Evolutionary conservation across 2,888 invertebrate genomes (phyloP), one percentile per base, ranked within the genome.

Genomic region (Leucoma salicis): DNA sequence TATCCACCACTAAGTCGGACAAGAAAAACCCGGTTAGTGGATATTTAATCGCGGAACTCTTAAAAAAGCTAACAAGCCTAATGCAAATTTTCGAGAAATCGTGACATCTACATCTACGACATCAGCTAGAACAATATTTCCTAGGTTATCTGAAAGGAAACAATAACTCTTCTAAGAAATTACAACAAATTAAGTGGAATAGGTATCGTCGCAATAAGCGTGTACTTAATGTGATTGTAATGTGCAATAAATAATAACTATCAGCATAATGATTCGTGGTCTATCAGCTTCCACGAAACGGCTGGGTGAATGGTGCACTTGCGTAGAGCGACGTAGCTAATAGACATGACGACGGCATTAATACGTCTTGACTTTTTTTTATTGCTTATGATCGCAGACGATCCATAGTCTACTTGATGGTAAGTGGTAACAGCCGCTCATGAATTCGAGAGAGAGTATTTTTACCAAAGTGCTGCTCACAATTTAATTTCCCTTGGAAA

Each of bases 201-300:
- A 32, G 8, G 12, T 38, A 31, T 34, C 33, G 21, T 34, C 25
- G 10, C 14, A 35, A 21, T 25, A 34, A 38, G 8, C 25, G 43
- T 33, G 49, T 39, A 50, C 31, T 56, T 29, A 58, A 59, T 42
- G 31, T 59, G 47, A 59, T 56, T 56, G 50, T 43, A 27, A 44
- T 47, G 39, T 32, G 53, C 32, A 34, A 59, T 59, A 59, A 59
- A 59, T 59, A 14, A 37, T 32, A 3, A 25, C 11, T 47, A 59
- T 58, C 49, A 42, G 15, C 7, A 7, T 5, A 57, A 24, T 40
- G 44, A 48, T 58, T 60, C 61, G 12, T 42, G 16, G 14, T 27
- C 46, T 70, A 74, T 74, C 68, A 50, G 54, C 59, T 81, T 81
- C 80, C 70, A 65, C 66, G 78, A 79, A 81, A 53, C 54, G 48